Evolutionary conservation across 2,888 invertebrate genomes (phyloP).

Genomic region (Hypercompe scribonia): DNA sequence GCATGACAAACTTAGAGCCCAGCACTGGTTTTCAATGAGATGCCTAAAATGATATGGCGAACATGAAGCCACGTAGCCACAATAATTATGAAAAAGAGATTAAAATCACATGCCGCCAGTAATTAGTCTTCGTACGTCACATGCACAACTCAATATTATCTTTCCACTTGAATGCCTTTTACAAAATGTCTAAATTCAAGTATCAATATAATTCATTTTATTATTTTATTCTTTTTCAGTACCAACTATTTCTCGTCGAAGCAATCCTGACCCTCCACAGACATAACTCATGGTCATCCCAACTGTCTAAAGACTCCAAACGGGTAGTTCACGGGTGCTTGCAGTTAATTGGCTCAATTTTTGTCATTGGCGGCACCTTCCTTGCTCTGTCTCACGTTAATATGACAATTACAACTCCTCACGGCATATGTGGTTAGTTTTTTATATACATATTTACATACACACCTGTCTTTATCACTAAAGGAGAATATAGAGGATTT

Average conservation of each 20-base stretch:
- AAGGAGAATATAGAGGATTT: neutral
- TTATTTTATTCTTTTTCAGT: constrained; percentile 69
- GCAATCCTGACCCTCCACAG: constrained; percentile 79
- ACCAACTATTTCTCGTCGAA: constrained; percentile 83
- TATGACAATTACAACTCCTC: constrained; percentile 70
- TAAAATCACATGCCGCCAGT: too few relatives aligned
- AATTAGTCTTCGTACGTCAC: too few relatives aligned
- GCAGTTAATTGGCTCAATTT: constrained; percentile 81
- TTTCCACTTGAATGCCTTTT: neutral
- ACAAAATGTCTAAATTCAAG: neutral
- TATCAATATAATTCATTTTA: neutral
- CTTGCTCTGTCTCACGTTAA: constrained; percentile 74
- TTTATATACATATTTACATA: neutral
- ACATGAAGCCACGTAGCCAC: too few relatives aligned
- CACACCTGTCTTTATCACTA: neutral
- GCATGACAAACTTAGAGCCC: too few relatives aligned
- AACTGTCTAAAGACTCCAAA: constrained; percentile 74
- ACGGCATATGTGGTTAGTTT: constrained; percentile 81
- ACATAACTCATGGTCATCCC: constrained; percentile 83
- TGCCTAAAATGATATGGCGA: too few relatives aligned
- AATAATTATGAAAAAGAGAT: too few relatives aligned
- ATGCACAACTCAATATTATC: neutral
- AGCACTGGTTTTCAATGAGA: too few relatives aligned
- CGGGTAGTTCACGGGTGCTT: constrained; percentile 84
- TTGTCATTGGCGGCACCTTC: constrained; percentile 83